These are phyloP conservation scores for Idaea aversata DNA, from an alignment of 2,888 invertebrate genomes.

Conservation along the genomic window DNA sequence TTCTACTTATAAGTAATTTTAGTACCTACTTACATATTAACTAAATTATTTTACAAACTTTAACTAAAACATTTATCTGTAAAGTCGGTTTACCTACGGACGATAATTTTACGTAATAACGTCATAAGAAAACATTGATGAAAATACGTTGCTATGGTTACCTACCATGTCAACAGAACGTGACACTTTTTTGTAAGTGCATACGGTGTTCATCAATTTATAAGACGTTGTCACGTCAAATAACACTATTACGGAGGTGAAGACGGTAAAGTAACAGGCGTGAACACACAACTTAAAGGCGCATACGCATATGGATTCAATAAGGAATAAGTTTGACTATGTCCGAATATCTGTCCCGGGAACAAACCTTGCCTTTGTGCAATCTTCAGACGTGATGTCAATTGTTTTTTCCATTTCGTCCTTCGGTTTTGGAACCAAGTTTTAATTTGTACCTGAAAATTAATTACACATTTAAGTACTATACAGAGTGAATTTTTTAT, in stretches of 20 bases:
- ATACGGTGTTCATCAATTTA: not conserved
- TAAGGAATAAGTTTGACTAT: slow-evolving; percentile 82
- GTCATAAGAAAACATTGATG: no score
- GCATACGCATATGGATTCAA: slow-evolving; percentile 82
- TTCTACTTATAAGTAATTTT: no score
- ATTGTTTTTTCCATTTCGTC: slow-evolving; percentile 98
- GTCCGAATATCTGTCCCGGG: slow-evolving; percentile 84
- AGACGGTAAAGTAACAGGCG: slow-evolving; percentile 73
- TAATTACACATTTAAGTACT: not conserved
- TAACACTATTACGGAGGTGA: slow-evolving; percentile 46
- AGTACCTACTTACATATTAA: no score
- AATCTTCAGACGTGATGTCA: slow-evolving; percentile 93
- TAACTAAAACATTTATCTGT: no score
- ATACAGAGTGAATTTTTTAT: no score
- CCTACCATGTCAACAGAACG: no score
- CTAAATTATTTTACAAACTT: no score
- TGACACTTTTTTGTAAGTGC: not conserved
- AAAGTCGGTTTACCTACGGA: no score
- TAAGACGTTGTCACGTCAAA: not conserved
- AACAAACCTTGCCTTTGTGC: slow-evolving; percentile 92
- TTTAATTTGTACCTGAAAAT: slow-evolving; percentile 89
- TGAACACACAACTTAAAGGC: slow-evolving; percentile 82
- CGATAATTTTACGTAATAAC: no score
- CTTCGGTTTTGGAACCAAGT: slow-evolving; percentile 98
- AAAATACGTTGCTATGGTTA: no score